Evolutionary conservation across 2,888 invertebrate genomes (phyloP), one percentile per base, ranked within the genome.

Genomic region (Plemyria rubiginata): DNA sequence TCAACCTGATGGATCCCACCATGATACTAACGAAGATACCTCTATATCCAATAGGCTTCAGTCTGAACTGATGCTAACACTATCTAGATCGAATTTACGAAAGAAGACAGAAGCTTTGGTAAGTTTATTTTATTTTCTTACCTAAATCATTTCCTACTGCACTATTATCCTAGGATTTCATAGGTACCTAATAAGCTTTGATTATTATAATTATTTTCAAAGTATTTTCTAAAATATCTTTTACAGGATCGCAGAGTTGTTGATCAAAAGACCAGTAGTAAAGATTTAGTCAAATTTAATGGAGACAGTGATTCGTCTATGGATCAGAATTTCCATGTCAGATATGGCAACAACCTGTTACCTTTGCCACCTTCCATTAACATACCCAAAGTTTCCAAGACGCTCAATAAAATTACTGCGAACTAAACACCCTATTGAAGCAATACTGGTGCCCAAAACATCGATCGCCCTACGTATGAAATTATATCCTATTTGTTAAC

Each of bases 71-170:
- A 95, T 94, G 59, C 94, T 96, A 63, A 97, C 96, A 6, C 87
- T 97, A 65, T 96, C 96, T 74, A 94, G 96, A 80, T 96, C 96
- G 58, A 96, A 96, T 91, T 92, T 96, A 76, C 94, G 94, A 77
- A 95, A 95, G 88, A 94, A 95, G 88, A 96, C 95, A 84, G 96
- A 96, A 83, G 92, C 93, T 71, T 86, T 94, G 91, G 94, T 94
- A 82, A 92, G 94, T 88, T 70, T n/a, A 45, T 3, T 22, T 22
- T 32, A 15, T 32, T 11, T 16, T 1, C 5, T 15, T 11, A n/a
- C 0, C 4, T 11, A 22, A 22, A 22, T 22, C 1, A 22, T 48
- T 28, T 49, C 8, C 32, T 49, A 49, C 13, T 8, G 28, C 2
- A 29, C 29, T 28, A 48, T 9, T 12, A n/a, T 8, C 13, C 15